Evolutionary conservation across 2,888 invertebrate species (phyloP).

Genomic region (Stictocephala bisonia): DNA sequence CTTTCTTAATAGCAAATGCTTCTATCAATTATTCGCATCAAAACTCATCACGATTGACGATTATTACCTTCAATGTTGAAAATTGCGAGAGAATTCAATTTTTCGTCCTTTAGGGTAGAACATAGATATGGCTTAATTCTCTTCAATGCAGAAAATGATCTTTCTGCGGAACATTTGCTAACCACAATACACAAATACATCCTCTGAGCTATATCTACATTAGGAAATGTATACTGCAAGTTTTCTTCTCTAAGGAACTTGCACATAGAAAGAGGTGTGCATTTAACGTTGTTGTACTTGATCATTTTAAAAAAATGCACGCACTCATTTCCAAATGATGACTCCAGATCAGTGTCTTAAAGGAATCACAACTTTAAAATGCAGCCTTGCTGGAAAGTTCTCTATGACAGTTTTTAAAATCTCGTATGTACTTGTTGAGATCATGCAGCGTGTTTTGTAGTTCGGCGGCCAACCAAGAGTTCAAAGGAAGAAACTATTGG

Average conservation of each 20-base stretch:
- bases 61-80: not conserved
- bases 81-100: not conserved
- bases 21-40: not conserved
- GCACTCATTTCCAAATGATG: not conserved
- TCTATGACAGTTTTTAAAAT: too few species aligned
- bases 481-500: too few species aligned
- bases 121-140: slow-evolving; percentile 1
- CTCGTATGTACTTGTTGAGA: too few species aligned
- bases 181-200: not conserved
- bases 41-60: not conserved
- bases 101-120: too few species aligned
- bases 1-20: not conserved
- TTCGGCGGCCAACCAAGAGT: too few species aligned
- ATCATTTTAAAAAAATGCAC: slow-evolving; percentile 2
- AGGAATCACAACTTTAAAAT: too few species aligned
- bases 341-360: not conserved
- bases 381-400: too few species aligned
- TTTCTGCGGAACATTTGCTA: not conserved
- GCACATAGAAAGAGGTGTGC: slow-evolving; percentile 7
- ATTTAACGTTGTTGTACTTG: too few species aligned
- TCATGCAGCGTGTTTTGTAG: too few species aligned
- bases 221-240: not conserved
- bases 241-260: too few species aligned
- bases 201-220: too few species aligned
- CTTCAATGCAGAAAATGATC: not conserved